Percentiles rank a stretch among this genome's conserved stretches.
Conservation (phyloP, 2,888 invertebrate genomes). For the Volucella inflata region DNA sequence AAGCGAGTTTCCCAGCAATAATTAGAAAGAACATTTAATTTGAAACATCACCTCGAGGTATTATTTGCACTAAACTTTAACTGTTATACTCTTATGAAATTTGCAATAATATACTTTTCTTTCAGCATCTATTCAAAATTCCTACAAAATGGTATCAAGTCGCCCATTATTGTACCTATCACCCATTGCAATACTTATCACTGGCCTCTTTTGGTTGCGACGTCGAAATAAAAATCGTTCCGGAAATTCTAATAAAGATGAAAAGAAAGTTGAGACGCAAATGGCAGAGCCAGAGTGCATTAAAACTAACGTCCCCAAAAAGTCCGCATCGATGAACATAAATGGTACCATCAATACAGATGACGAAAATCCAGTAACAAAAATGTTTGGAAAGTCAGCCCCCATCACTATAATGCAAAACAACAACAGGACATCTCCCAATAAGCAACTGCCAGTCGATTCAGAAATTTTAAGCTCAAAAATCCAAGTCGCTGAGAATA, state of each 20-base stretch:
- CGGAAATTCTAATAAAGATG: constrained; percentile 79
- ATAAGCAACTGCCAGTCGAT: constrained; percentile 88
- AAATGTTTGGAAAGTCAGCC: constrained; percentile 86
- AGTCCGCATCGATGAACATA: constrained; percentile 79
- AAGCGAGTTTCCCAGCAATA: background rate
- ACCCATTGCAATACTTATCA: constrained; percentile 90
- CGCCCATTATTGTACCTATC: constrained; percentile 91
- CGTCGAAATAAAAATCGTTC: constrained; percentile 87
- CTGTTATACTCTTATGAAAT: background rate
- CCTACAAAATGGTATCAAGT: constrained; percentile 89
- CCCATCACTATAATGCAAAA: constrained; percentile 88
- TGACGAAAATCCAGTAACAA: constrained; percentile 79
- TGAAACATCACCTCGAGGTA: background rate
- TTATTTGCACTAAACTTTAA: background rate
- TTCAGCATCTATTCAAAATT: constrained; percentile 80
- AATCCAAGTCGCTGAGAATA: constrained; percentile 81
- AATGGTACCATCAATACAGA: constrained; percentile 77
- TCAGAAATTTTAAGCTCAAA: constrained; percentile 85
- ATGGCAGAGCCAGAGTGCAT: constrained; percentile 61
- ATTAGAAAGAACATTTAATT: background rate
- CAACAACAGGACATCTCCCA: constrained; percentile 84
- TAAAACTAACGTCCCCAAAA: constrained; percentile 62
- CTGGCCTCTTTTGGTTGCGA: constrained; percentile 92
- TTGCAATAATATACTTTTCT: background rate
- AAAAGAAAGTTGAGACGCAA: constrained; percentile 66